Conservation (phyloP, 2,113 vertebrate species). For the Platichthys stellatus region DNA sequence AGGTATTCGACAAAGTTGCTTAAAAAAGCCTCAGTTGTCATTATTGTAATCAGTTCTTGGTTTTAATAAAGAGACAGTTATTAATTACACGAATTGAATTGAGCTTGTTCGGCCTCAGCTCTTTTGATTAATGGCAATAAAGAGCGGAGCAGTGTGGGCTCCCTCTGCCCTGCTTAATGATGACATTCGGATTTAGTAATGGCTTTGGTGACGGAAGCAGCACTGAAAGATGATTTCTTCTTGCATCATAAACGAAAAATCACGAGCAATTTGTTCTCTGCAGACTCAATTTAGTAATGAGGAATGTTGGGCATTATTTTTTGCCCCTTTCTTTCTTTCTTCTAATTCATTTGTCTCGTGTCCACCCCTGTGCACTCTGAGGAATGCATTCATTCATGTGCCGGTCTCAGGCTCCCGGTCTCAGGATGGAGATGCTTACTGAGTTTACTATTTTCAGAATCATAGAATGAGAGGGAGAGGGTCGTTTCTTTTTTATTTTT, state of each 20-base stretch:
- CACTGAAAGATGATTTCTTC: slow-evolving; percentile 79
- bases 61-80: slow-evolving; percentile 67
- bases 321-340: slow-evolving; percentile 31
- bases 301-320: slow-evolving; percentile 67
- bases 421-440: slow-evolving; percentile 68
- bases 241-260: slow-evolving; percentile 75
- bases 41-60: slow-evolving; percentile 48
- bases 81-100: slow-evolving; percentile 74
- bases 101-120: slow-evolving; percentile 61
- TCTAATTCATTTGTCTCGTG: slow-evolving; percentile 72
- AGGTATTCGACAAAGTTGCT: slow-evolving; percentile 34
- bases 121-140: slow-evolving; percentile 70
- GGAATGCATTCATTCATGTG: slow-evolving; percentile 82
- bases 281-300: slow-evolving; percentile 85
- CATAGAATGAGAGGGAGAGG: slow-evolving; percentile 74
- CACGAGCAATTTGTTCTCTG: slow-evolving; percentile 77
- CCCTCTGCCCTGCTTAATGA: slow-evolving; percentile 66
- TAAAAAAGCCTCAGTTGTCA: slow-evolving; percentile 54
- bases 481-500: slow-evolving; percentile 59
- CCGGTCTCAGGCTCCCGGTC: slow-evolving; percentile 68
- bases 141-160: slow-evolving; percentile 51
- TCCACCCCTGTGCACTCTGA: slow-evolving; percentile 62
- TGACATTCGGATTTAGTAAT: slow-evolving; percentile 80
- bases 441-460: slow-evolving; percentile 79
- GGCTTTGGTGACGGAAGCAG: slow-evolving; percentile 75